These are phyloP conservation scores for Siniperca undulata DNA, from an alignment of 2,797 vertebrate species.

Conservation along the genomic window DNA sequence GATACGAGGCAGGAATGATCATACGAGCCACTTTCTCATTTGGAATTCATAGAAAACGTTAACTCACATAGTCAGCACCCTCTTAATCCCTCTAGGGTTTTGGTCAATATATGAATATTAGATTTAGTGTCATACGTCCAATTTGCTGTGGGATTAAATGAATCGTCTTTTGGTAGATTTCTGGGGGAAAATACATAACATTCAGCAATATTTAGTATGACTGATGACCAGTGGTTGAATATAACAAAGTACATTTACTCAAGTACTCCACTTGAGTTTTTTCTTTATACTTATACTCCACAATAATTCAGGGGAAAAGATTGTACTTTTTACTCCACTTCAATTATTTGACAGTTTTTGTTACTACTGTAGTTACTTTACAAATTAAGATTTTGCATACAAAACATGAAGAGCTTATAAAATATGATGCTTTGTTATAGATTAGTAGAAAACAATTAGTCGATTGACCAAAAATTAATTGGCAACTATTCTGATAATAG, in stretches of 20 bases:
- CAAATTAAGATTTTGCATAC: neutral
- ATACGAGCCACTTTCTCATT: slow-evolving; percentile 41
- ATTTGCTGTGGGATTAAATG: slow-evolving; percentile 8
- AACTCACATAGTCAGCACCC: slow-evolving; percentile 24
- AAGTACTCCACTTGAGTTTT: neutral
- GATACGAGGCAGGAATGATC: slow-evolving; percentile 31
- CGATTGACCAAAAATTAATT: too few species aligned
- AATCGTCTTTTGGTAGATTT: slow-evolving; percentile 6
- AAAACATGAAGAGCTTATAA: neutral
- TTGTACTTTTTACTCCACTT: neutral
- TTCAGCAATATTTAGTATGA: neutral
- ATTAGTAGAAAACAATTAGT: neutral
- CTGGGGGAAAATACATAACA: neutral
- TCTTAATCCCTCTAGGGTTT: slow-evolving; percentile 6
- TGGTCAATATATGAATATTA: slow-evolving; percentile 30
- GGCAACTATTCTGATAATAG: neutral
- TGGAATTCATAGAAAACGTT: slow-evolving; percentile 54
- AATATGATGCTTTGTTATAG: neutral
- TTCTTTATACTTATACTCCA: neutral
- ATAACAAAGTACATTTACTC: neutral
- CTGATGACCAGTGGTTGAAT: neutral
- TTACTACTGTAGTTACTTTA: neutral
- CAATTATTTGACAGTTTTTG: neutral
- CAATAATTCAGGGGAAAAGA: too few species aligned
- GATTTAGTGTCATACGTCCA: neutral